Evolutionary conservation across 2,797 vertebrate genomes (phyloP).

Genomic region (Pangasius krempfi): DNA sequence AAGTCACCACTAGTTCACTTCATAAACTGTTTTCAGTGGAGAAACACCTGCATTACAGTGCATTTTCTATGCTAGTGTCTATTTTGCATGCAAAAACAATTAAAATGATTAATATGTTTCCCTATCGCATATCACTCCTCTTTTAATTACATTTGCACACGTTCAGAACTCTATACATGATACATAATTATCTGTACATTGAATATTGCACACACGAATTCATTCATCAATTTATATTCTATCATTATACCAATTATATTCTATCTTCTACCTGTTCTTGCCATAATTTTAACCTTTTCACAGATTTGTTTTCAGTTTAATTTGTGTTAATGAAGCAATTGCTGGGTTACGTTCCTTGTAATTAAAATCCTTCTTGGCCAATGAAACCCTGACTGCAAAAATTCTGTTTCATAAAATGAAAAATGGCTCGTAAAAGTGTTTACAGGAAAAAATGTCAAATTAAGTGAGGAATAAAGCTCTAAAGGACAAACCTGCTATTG

Average conservation of each 20-base stretch:
- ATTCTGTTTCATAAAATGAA: background rate
- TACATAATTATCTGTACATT: background rate
- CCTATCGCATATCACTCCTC: background rate
- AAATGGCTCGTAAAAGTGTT: background rate
- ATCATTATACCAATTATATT: background rate
- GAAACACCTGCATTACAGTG: slow-evolving; percentile 10
- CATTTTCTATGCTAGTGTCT: background rate
- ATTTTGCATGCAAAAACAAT: background rate
- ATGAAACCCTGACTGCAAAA: background rate
- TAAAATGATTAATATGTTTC: background rate
- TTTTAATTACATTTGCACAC: background rate
- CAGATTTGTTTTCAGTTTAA: background rate
- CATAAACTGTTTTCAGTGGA: background rate
- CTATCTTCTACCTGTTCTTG: background rate
- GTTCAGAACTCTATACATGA: background rate
- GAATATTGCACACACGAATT: background rate
- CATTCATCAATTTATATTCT: background rate
- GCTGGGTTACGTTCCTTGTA: background rate
- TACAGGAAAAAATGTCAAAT: background rate
- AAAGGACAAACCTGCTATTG: background rate
- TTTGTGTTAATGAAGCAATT: background rate
- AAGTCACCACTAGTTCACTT: background rate
- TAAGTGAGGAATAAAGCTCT: background rate
- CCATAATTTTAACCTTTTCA: background rate
- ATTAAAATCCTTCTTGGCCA: background rate